Base-by-base conservation (phyloP, 2,888 invertebrate species). In the Antheraea yamamai region DNA sequence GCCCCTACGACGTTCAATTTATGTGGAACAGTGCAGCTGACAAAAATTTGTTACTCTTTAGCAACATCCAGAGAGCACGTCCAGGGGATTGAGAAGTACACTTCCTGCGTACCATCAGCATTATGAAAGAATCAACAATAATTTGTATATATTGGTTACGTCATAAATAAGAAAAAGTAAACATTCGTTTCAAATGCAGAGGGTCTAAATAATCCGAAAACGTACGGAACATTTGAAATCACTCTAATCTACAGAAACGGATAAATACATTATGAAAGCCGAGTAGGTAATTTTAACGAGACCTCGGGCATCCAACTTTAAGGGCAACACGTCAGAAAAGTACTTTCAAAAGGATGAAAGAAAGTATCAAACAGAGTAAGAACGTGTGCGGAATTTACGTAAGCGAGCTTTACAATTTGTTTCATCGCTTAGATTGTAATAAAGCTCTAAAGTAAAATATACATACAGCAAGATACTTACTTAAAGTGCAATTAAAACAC, bases 381-480 rank as follows among this genome's bases (percentile, higher is more conserved):
- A 84, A 91, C 92, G 92, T 92, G 92, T 87, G 83, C 86, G 82
- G 92, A 93, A 92, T 93, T 87, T 89, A 81, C 87, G 88, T 91
- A 88, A 85, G 88, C 90, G 87, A 89, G 89, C 91, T 92, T 92
- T 91, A 93, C 92, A 92, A 93, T 93, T 93, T 92, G 92, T 93
- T 90, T 91, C 91, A 92, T 90, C 89, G 89, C 92, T 92, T 93
- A 92, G 92, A 93, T 93, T 93, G 92, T 93, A 92, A 92, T 93
- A 92, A 92, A 93, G 89, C 90, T 91, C 87, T 88, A 82, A 84
- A 88, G 91, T 90, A 92, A 92, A 91, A 90, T 89, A 91, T 89
- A 88, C 87, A 82, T 84, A 23, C n/a, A 83, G 78, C 75, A 76
- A 79, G 83, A 76, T 79, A 83, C 82, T 81, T 75, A 75, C 76